A percentile compares a stretch with the other conserved stretches of the same genome.
phyloP scores from a whole-genome alignment of 64 coral and sea anemone species.

The Actinia equina region DNA sequence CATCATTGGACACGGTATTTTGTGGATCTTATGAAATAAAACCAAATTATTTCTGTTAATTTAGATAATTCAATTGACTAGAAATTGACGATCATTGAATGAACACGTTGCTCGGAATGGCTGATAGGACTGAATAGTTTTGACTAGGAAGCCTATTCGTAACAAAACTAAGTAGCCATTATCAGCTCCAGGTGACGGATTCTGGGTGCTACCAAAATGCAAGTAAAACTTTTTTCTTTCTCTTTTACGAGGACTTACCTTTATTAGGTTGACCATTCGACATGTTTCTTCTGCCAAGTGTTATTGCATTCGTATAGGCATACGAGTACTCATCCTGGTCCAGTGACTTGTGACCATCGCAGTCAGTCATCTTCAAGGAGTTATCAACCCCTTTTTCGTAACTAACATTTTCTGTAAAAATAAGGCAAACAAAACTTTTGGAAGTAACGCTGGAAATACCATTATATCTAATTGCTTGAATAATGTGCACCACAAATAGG shows the following conservation, averaged over 20 bases:
- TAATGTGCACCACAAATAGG: background rate
- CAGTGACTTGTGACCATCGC: background rate
- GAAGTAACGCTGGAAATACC: too few relatives aligned
- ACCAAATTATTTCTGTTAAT: background rate
- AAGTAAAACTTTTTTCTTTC: too few relatives aligned
- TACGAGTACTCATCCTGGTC: background rate
- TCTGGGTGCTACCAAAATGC: background rate
- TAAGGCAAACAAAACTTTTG: background rate
- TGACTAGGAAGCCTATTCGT: too few relatives aligned
- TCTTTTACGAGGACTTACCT: background rate
- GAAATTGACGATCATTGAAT: too few relatives aligned
- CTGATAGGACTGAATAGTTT: too few relatives aligned
- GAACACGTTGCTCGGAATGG: too few relatives aligned
- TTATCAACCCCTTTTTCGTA: background rate
- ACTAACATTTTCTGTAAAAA: background rate
- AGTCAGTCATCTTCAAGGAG: background rate
- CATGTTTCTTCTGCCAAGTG: background rate
- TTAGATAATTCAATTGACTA: too few relatives aligned
- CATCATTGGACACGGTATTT: background rate
- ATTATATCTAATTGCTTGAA: too few relatives aligned
- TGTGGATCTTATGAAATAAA: background rate
- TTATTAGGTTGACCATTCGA: background rate
- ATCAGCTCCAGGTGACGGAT: too few relatives aligned
- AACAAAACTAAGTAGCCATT: background rate
- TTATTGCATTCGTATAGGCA: background rate